Conservation (phyloP, 2,797 vertebrate genomes). For the Molothrus aeneus region DNA sequence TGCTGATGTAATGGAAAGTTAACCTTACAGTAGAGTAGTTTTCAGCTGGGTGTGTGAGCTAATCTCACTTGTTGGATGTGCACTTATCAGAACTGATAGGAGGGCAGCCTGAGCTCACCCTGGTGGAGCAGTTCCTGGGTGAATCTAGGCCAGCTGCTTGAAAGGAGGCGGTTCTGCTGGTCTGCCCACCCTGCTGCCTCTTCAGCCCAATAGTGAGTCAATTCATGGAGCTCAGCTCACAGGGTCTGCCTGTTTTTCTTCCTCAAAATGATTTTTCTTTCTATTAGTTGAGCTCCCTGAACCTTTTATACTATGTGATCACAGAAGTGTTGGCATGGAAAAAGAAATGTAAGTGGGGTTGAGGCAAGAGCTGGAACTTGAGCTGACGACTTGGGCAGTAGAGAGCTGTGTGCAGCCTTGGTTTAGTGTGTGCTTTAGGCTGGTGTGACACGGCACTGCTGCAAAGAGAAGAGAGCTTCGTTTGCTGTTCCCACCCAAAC, state of each 20-base stretch:
- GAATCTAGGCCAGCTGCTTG: not conserved
- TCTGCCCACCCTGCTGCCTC: not conserved
- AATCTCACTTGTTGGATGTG: not conserved
- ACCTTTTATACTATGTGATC: not conserved
- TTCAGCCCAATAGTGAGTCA: not conserved
- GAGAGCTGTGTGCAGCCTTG: accelerated
- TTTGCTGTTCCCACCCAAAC: not conserved
- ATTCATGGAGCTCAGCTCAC: not conserved
- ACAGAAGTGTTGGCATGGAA: not conserved
- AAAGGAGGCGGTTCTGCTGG: not conserved
- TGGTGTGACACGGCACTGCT: not conserved
- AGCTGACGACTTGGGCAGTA: accelerated
- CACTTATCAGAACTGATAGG: not conserved
- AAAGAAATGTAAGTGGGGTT: not conserved
- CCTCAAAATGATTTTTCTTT: not conserved
- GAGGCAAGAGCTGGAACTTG: not conserved
- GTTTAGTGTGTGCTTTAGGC: not conserved
- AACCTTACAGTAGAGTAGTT: not conserved
- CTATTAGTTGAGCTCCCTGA: not conserved
- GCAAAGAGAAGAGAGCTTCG: not conserved
- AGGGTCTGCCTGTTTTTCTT: not conserved
- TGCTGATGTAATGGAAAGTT: not conserved
- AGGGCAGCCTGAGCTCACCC: not conserved
- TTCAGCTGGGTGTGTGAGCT: not conserved
- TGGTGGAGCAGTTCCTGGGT: accelerated